Conservation (phyloP, 2,797 vertebrate species). For the Premnoplex brunnescens region DNA sequence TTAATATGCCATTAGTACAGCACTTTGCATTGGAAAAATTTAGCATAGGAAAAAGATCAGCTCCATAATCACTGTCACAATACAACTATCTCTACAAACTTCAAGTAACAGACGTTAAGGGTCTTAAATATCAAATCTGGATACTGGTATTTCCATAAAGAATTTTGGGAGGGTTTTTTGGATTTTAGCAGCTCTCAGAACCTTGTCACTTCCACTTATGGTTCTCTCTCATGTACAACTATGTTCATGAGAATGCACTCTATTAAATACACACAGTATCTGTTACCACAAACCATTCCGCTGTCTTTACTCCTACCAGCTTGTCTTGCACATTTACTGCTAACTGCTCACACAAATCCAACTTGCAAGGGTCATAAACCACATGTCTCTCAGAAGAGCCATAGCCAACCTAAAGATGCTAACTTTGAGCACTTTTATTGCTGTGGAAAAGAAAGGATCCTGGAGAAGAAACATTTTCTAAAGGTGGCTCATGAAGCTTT, state of each 20-base stretch:
- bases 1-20: background rate
- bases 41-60: background rate
- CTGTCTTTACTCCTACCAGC: background rate
- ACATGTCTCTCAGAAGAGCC: background rate
- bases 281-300: background rate
- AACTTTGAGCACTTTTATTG: background rate
- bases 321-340: background rate
- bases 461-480: background rate
- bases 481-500: background rate
- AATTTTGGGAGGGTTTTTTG: fast-evolving
- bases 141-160: background rate
- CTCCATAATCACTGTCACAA: background rate
- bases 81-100: background rate
- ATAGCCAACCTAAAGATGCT: background rate
- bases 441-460: background rate
- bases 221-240: background rate
- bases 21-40: background rate
- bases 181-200: background rate
- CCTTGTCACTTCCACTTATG: background rate
- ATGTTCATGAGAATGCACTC: fast-evolving
- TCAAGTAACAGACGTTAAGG: background rate
- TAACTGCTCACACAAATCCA: background rate
- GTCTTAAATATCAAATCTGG: background rate
- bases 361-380: background rate
- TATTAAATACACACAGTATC: background rate